Conservation (phyloP, 2,797 vertebrate species). For the Carapus acus region DNA sequence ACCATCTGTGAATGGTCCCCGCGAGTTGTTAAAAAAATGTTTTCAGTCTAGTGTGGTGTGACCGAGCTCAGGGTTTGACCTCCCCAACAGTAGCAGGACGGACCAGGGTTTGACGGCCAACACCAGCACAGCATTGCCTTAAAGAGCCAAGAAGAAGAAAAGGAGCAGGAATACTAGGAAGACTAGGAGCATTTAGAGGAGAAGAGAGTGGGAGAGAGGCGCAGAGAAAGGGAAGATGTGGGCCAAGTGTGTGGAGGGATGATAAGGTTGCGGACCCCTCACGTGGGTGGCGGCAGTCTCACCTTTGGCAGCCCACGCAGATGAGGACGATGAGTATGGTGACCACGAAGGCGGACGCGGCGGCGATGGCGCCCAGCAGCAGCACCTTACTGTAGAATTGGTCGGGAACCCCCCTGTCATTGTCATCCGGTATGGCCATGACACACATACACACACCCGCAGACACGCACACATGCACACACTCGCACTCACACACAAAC, state of each 20-base stretch:
- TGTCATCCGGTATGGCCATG: slow-evolving; percentile 46
- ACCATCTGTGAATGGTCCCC: slow-evolving; percentile 56
- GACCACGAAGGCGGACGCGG: slow-evolving; percentile 76
- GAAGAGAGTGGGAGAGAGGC: too few species aligned
- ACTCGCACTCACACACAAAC: slow-evolving; percentile 19
- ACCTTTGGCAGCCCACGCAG: slow-evolving; percentile 77
- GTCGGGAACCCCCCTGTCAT: not conserved
- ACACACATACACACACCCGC: slow-evolving; percentile 35
- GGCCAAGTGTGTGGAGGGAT: slow-evolving; percentile 28
- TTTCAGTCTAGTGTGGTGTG: slow-evolving; percentile 38
- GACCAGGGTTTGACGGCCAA: slow-evolving; percentile 53
- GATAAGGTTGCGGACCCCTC: slow-evolving; percentile 2
- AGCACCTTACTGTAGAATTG: slow-evolving; percentile 65
- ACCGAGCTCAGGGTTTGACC: slow-evolving; percentile 50
- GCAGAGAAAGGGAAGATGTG: slow-evolving; percentile 31
- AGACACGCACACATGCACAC: slow-evolving; percentile 19
- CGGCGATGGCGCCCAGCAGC: slow-evolving; percentile 75
- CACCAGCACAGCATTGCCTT: too few species aligned
- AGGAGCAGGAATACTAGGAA: too few species aligned
- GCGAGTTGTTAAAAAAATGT: slow-evolving; percentile 26
- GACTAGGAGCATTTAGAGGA: too few species aligned
- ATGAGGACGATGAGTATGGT: slow-evolving; percentile 75
- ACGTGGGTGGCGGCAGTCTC: slow-evolving; percentile 24
- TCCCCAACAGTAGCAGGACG: slow-evolving; percentile 39
- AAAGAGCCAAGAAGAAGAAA: too few species aligned